Evolutionary conservation across 2,888 invertebrate genomes (phyloP).

Genomic region (Acholoe squamosa): DNA sequence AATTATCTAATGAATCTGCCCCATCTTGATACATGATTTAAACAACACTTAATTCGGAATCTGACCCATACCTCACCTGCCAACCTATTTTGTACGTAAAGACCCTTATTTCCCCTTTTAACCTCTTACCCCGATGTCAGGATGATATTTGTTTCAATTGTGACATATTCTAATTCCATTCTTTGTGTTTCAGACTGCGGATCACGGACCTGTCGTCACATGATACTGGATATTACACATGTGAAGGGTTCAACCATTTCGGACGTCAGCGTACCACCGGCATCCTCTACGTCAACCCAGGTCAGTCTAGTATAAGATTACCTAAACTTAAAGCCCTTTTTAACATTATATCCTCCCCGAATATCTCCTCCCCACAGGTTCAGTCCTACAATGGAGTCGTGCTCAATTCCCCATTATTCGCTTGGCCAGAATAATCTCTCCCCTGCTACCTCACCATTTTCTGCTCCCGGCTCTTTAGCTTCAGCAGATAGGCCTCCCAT

Average conservation of each 20-base stretch:
- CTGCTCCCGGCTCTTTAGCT: neutral
- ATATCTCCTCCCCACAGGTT: too few species aligned
- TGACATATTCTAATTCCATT: too few species aligned
- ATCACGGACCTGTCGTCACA: constrained; percentile 59
- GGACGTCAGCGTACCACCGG: constrained; percentile 62
- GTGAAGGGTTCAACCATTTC: constrained; percentile 64
- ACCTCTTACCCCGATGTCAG: too few species aligned
- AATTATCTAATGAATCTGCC: neutral
- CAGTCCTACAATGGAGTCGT: too few species aligned
- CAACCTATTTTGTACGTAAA: too few species aligned
- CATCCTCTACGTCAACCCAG: constrained; percentile 61
- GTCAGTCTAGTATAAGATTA: constrained; percentile 31
- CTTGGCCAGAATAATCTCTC: too few species aligned
- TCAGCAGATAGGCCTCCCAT: neutral
- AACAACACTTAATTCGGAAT: neutral
- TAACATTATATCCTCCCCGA: too few species aligned
- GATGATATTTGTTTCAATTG: too few species aligned
- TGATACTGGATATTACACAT: constrained; percentile 65
- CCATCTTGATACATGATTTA: neutral
- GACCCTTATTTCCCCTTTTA: too few species aligned
- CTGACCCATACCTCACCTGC: too few species aligned
- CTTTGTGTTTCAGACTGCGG: constrained; percentile 63
- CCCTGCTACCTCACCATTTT: neutral
- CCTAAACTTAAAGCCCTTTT: too few species aligned
- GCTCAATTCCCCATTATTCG: neutral